Percentiles rank a stretch among this genome's conserved stretches.
Conservation (phyloP, 2,113 vertebrate genomes). For the Melanotaenia duboulayi region DNA sequence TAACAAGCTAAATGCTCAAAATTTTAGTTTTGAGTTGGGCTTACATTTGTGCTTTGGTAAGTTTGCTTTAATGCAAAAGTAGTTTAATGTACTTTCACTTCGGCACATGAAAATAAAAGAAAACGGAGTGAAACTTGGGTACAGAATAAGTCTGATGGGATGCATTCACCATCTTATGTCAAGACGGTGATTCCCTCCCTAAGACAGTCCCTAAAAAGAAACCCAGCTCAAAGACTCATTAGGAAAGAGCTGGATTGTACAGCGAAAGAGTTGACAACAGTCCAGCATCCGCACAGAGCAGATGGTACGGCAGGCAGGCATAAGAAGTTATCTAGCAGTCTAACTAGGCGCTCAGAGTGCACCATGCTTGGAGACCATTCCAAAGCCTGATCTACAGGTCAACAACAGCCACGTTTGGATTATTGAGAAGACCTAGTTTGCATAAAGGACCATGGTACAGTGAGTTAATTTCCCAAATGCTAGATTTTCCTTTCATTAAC, state of each 20-base stretch:
- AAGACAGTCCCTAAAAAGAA: slow-evolving; percentile 4
- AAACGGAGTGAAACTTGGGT: too few relatives aligned
- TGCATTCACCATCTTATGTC: not conserved
- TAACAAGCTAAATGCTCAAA: too few relatives aligned
- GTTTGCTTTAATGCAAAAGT: too few relatives aligned
- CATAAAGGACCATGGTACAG: not conserved
- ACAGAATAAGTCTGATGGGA: not conserved
- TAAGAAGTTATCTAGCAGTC: slow-evolving; percentile 14
- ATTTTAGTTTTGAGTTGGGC: not conserved
- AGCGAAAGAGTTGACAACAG: slow-evolving; percentile 19
- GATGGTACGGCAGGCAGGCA: slow-evolving; percentile 11
- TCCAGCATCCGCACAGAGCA: slow-evolving; percentile 24
- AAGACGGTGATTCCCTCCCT: not conserved
- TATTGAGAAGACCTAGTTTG: slow-evolving; percentile 34
- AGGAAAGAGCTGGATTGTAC: not conserved
- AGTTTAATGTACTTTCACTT: too few relatives aligned
- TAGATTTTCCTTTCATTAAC: too few relatives aligned
- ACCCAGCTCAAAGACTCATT: not conserved
- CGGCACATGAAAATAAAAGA: too few relatives aligned
- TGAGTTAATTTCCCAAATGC: too few relatives aligned
- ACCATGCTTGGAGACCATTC: not conserved
- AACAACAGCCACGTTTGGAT: slow-evolving; percentile 55
- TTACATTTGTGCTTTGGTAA: not conserved
- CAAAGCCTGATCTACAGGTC: not conserved
- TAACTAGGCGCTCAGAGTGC: not conserved